These are phyloP conservation scores for Drosophila ambigua DNA, from an alignment of 1,140 invertebrate species.

Conservation along the genomic window DNA sequence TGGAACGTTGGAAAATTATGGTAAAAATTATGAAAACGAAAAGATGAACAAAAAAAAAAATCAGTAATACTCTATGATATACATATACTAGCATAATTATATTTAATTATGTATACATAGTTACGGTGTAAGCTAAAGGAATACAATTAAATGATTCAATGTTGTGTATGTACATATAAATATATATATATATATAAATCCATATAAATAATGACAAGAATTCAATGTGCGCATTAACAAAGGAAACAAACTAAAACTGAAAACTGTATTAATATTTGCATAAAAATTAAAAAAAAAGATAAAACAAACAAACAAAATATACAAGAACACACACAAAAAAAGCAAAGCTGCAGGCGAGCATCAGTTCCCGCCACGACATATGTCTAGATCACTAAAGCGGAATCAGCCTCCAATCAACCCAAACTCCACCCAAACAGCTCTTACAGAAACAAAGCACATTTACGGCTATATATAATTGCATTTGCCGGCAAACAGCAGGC, in stretches of 20 bases:
- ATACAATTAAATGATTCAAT: conserved; percentile 79
- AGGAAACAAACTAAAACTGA: conserved; percentile 48
- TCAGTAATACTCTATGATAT: conserved; percentile 42
- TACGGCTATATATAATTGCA: conserved; percentile 56
- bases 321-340: too few species aligned
- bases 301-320: conserved; percentile 19
- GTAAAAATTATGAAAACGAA: conserved; percentile 43
- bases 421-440: conserved; percentile 12
- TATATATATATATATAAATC: conserved; percentile 47
- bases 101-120: conserved; percentile 78
- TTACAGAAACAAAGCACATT: conserved; percentile 25
- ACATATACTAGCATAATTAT: conserved; percentile 75
- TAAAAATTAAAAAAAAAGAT: conserved; percentile 48
- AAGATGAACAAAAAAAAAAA: background rate
- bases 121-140: conserved; percentile 66
- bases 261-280: conserved; percentile 53
- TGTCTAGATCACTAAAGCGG: conserved; percentile 46
- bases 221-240: conserved; percentile 61
- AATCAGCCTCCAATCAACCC: conserved; percentile 35
- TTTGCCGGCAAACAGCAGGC: conserved; percentile 50
- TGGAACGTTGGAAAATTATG: conserved; percentile 60
- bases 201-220: conserved; percentile 61
- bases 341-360: conserved; percentile 24
- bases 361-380: conserved; percentile 35
- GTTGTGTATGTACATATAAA: conserved; percentile 81